Evolutionary conservation across 2,888 invertebrate species (phyloP), one percentile per base, ranked within the genome.

Genomic region (Drosophila macrospina): DNA sequence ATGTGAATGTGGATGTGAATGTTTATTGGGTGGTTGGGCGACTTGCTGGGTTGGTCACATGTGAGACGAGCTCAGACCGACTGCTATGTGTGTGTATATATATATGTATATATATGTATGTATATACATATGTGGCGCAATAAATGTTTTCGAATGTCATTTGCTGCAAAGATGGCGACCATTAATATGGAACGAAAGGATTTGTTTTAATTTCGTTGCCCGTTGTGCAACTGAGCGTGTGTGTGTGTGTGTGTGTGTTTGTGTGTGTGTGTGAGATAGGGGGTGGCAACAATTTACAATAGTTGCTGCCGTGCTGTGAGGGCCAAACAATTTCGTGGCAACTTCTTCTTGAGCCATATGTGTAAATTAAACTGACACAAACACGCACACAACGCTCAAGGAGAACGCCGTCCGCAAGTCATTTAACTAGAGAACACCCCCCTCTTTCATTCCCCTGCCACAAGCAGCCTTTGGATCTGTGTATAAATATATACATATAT

Each of bases 161-260:
- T 85, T 85, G 87, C 85, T 73, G 84, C 89, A 86, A 85, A 85
- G 88, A 89, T 88, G 89, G 87, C 86, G 86, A 84, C 86, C 89
- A 88, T 86, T 86, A 86, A 86, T 89, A 89, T 86, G 89, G 72
- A 88, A 89, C 85, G 89, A 88, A 86, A 84, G 86, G 86, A 89
- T 86, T 86, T 89, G 86, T 89, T 86, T 86, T 86, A 86, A 86
- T 89, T 86, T 86, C 87, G 78, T 80, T 77, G 64, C 67, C 69
- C 68, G 65, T 69, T 69, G 61, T 57, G 57, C 36, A 28, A 32
- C 32, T 34, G 51, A 34, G 15, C 42, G n/a, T 24, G 16, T 20
- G 37, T 36, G 30, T 6, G 24, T 16, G 41, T 20, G 48, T 6
- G 45, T 3, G 44, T n/a, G 34, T 10, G 10, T 34, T 30, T 42